Evolutionary conservation across 2,113 vertebrate genomes (phyloP).

Genomic region (human): DNA sequence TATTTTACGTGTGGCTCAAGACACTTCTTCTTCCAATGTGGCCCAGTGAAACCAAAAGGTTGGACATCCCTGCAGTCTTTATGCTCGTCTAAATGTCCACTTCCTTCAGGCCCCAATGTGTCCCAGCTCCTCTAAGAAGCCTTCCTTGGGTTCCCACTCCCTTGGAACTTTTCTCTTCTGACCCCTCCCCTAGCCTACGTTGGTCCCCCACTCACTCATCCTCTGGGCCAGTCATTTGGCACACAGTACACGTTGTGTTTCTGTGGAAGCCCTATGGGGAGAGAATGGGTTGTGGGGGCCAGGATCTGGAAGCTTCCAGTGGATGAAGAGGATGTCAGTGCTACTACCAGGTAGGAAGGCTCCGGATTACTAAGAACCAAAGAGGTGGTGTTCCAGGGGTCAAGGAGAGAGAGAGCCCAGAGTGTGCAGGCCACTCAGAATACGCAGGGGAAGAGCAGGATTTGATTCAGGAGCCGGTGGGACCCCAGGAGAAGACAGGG

Average conservation of each 20-base stretch:
- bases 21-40: no score
- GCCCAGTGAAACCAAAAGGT: no score
- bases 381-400: rapidly evolving
- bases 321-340: neutral
- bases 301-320: neutral
- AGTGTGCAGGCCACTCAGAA: neutral
- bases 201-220: no score
- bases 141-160: neutral
- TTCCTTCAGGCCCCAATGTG: neutral
- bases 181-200: neutral
- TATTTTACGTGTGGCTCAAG: no score
- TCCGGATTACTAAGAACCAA: neutral
- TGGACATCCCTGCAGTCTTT: no score
- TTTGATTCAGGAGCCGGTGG: neutral
- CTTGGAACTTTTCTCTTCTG: neutral
- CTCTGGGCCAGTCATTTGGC: neutral
- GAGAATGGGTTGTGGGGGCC: neutral
- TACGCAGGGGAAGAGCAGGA: rapidly evolving
- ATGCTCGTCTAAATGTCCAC: neutral
- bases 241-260: rapidly evolving
- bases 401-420: neutral
- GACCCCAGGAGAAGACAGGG: neutral
- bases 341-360: neutral
- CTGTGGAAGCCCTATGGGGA: no score
- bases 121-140: neutral